These are phyloP conservation scores for Hyla sarda DNA, from an alignment of 2,113 vertebrate genomes.

Conservation along the genomic window DNA sequence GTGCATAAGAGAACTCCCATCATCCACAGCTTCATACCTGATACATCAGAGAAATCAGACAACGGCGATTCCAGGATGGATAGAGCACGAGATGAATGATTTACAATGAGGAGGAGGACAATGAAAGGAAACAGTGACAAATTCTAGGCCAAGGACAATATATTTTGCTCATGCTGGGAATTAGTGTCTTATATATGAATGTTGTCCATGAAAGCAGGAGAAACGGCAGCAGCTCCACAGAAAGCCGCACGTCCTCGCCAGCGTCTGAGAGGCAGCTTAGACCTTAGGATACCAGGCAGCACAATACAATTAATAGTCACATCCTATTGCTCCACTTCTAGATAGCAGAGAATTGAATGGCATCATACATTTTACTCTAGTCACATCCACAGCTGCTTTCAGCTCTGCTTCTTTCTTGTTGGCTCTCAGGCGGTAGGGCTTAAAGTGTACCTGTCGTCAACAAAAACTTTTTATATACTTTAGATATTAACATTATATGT, in stretches of 20 bases:
- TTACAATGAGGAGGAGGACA: background rate
- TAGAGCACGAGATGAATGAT: background rate
- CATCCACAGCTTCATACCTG: background rate
- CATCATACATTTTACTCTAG: background rate
- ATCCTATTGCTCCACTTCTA: background rate
- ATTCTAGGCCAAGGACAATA: background rate
- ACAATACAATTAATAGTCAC: background rate
- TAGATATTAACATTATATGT: too few relatives aligned
- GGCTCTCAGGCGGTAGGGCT: background rate
- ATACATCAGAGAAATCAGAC: conserved; percentile 5
- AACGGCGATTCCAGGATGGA: background rate
- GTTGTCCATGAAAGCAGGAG: background rate
- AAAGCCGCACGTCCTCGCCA: background rate
- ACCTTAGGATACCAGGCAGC: background rate
- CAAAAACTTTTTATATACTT: too few relatives aligned
- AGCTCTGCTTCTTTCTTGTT: background rate
- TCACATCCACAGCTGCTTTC: background rate
- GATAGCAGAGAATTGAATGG: background rate
- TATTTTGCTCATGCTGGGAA: background rate
- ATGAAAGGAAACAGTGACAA: too few relatives aligned
- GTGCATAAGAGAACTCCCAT: conserved; percentile 39
- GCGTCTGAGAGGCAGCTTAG: background rate
- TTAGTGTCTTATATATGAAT: background rate
- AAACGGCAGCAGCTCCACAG: background rate
- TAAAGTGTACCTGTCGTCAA: too few relatives aligned